Evolutionary conservation across 2,113 vertebrate species (phyloP), one percentile per base, ranked within the genome.

Genomic region (Clarias macrocephalus): DNA sequence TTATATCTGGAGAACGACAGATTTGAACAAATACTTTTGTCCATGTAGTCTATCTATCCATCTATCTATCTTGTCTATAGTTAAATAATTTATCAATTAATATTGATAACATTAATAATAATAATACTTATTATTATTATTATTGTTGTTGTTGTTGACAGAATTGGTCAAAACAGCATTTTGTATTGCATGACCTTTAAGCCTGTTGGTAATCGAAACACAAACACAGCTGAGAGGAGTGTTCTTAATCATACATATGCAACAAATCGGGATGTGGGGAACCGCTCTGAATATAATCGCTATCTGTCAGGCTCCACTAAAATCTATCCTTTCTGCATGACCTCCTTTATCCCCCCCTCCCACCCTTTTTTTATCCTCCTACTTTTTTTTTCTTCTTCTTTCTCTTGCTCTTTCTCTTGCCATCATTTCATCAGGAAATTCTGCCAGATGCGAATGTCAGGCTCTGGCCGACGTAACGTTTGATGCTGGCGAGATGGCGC

Each of bases 391-490:
- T 84, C 7, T 8, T 8, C 48, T 6, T 48, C 48, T 48, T 8
- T n/a, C 89, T 89, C 89, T 89, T 48, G 48, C 85, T 62, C 54
- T 33, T 30, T 66, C 28, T 83, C 54, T 59, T 89, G 63, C 87
- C 90, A 93, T 93, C 80, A 91, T 94, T 94, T 93, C 91, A 93
- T 94, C 93, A 94, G 93, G 92, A 92, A 91, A 92, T 91, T 52
- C 33, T 63, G 59, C 77, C 25, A 80, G 85, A 66, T 77, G 66
- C 23, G 9, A 79, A 77, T 77, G 70, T 70, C 82, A 86, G 57
- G 57, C 88, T 42, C 1, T 59, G 72, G 81, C 62, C 59, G 54
- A 72, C 63, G 73, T 25, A 84, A 62, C 21, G 56, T 86, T 76
- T 83, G 52, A 52, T 85, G 30, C n/a, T 2, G 82, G n/a, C 21